Evolutionary conservation across 2,888 invertebrate genomes (phyloP), one percentile per base, ranked within the genome.

Genomic region (Sesia bembeciformis): DNA sequence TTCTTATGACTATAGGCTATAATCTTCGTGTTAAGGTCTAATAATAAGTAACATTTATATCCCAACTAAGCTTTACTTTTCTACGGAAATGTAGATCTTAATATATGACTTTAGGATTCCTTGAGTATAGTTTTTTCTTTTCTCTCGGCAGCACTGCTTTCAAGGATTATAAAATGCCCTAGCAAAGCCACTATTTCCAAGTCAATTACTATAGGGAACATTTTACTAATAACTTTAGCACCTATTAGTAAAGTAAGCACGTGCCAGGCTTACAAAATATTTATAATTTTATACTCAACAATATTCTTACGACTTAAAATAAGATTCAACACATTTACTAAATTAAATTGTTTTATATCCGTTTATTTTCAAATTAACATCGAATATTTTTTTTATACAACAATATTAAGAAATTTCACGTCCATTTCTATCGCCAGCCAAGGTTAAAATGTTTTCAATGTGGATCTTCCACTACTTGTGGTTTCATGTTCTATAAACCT

Each of bases 131-230:
- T 51, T 54, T 51, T 51, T 49, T 5, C 41, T 40, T 54, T 51
- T 51, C 50, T 61, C 63, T 66, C 72, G 72, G 66, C 73, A 69
- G 76, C 79, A 78, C 59, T 39, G 57, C 57, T 59, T 56, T 49
- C 53, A 46, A 46, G 23, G 46, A 6, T 7, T 52, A 52, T 8
- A 52, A 52, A 40, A 52, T 39, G 50, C 50, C 40, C 52, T 52
- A 52, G 8, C 49, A 49, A 40, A 40, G 8, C 52, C 52, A 52
- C 52, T 40, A 52, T 92, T 92, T 93, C 93, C 92, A 93, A 93
- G 94, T 94, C 94, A 94, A 94, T 94, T 94, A 94, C 91, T 93
- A 91, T 93, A 93, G 94, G 94, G 94, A 94, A 93, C 94, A 94
- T 92, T 90, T 90, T 91, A 91, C 90, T 91, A 91, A 80, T 84